Evolutionary conservation across 1,140 invertebrate species (phyloP), one percentile per base, ranked within the genome.

Genomic region (Heliconius melpomene): DNA sequence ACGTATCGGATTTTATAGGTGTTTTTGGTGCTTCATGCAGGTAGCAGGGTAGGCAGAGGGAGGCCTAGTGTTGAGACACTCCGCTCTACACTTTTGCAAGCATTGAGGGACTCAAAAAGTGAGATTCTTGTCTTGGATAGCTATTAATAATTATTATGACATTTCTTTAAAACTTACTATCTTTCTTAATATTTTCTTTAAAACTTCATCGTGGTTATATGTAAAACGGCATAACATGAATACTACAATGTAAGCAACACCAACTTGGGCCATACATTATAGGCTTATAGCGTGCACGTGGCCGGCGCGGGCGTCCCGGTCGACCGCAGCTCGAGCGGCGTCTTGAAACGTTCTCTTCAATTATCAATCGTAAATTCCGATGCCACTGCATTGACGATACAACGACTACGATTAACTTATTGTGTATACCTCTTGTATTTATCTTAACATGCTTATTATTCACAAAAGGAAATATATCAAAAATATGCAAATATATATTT

Each of bases 331-430:
- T 13, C 13, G 40, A 46, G 83, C 88, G 83, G 85, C 84, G 82
- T 83, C 85, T 86, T 87, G 85, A 86, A 89, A 88, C 85, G 86
- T 87, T 90, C 89, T 91, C 88, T 88, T 87, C 91, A 94, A 94
- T 94, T 94, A 93, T 86, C 86, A 92, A 91, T 93, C 92, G 91
- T 93, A 92, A 93, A 93, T 88, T 91, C 88, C 87, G 80, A 86
- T 85, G 86, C 88, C 84, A 89, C 87, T 89, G 86, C 88, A 89
- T 85, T 86, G 86, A 84, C 87, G 85, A 87, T 87, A 84, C 87
- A 80, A 80, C 72, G 52, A 78, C 77, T 82, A 79, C 78, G 82
- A 80, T 85, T 82, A 85, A 83, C 83, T 86, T 79, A 80, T 82
- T 82, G 80, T 82, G 79, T 82, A 81, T 75, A 79, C 79, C 74